Evolutionary conservation across 2,888 invertebrate species (phyloP), one percentile per base, ranked within the genome.

Genomic region (Synanthedon formicaeformis): DNA sequence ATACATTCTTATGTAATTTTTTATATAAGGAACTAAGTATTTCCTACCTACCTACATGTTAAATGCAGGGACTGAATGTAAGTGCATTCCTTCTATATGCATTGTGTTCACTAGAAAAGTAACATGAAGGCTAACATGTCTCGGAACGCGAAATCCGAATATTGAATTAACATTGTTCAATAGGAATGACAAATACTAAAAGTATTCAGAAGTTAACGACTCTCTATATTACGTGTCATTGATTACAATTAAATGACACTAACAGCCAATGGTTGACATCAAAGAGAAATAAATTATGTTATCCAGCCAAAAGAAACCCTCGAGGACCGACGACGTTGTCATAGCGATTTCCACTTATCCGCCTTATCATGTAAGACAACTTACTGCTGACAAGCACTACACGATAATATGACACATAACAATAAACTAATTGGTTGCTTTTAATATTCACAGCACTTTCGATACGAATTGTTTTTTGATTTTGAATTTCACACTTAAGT

Each of bases 291-390:
- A 49, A 49, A 34, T 64, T 61, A 65, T 63, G 63, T 67, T 59
- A 65, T 64, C 65, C 68, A 65, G 65, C 23, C 49, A 49, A 49
- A 12, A 49, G 69, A 65, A 70, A 65, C 61, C 60, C 66, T 60
- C 62, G 64, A 66, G 65, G 64, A 68, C 66, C 74, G 69, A 74
- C 78, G 73, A 76, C 73, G 73, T 66, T 78, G 78, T 77, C 78
- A 76, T 69, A 75, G 65, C 74, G 73, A 75, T 74, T 78, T 81
- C 81, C 84, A 82, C 81, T 76, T 73, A 78, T 75, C 67, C 67
- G 64, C 70, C 72, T 77, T 79, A 81, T 77, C 77, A 78, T 74
- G 70, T 66, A 45, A 45, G 60, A 57, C 68, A 72, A 81, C 78
- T 80, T 81, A 78, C 75, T 59, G 12, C 23, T 18, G 60, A 50